phyloP scores from a whole-genome alignment of 2,888 invertebrate species.

The Amphipoea lucens region DNA sequence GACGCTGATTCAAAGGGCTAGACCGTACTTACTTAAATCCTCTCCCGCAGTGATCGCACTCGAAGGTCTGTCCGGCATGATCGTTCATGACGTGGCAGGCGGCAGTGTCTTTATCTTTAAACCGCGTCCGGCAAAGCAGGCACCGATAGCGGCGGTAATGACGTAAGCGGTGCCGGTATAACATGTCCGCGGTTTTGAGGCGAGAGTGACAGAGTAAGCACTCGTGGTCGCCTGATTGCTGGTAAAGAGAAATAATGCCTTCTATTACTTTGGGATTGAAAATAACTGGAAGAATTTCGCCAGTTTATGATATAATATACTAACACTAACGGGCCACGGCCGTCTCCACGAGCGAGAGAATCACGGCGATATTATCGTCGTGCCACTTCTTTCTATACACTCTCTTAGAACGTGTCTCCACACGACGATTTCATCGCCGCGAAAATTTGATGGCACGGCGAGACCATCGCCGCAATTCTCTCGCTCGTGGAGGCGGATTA shows the following conservation, averaged over 20 bases:
- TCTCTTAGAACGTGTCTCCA: too few species aligned
- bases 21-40: conserved; percentile 71
- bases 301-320: background rate
- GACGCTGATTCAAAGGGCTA: background rate
- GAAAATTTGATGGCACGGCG: too few species aligned
- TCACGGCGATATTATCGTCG: too few species aligned
- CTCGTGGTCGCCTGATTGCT: conserved; percentile 69
- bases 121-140: conserved; percentile 66
- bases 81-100: conserved; percentile 76
- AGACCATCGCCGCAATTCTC: too few species aligned
- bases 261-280: background rate
- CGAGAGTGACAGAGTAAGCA: conserved; percentile 72
- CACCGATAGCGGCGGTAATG: conserved; percentile 78
- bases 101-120: conserved; percentile 75
- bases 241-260: conserved; percentile 1
- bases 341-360: too few species aligned
- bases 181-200: conserved; percentile 65
- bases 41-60: conserved; percentile 69
- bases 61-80: conserved; percentile 69
- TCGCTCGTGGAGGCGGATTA: too few species aligned
- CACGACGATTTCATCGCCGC: too few species aligned
- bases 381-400: too few species aligned
- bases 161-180: conserved; percentile 74
- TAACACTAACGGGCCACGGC: background rate
- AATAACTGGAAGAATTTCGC: background rate